Conservation (phyloP, 1,140 invertebrate genomes). For the Chionoecetes opilio region DNA sequence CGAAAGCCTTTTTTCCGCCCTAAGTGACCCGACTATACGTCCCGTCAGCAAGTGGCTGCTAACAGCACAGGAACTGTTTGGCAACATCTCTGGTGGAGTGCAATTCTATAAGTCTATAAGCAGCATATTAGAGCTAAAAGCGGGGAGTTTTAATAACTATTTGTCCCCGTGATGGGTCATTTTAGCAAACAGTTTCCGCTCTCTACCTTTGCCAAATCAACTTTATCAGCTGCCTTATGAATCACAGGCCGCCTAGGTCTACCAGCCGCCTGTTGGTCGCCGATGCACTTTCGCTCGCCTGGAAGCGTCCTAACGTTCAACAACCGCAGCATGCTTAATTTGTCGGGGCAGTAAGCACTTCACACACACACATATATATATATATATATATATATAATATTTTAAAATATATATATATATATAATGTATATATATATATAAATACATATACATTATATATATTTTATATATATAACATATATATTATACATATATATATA, state of each 20-base stretch:
- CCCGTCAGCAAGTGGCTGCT: neutral
- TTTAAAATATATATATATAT: no score
- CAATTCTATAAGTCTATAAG: neutral
- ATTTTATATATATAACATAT: no score
- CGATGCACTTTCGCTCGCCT: neutral
- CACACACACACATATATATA: neutral
- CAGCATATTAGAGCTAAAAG: neutral
- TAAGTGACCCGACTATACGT: neutral
- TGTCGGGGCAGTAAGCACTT: neutral
- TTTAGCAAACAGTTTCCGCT: conserved; percentile 19
- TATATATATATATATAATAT: no score
- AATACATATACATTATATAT: no score
- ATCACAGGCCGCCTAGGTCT: neutral
- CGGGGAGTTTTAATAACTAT: neutral
- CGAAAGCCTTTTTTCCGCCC: no score
- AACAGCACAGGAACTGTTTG: neutral
- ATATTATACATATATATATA: no score
- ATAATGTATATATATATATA: no score
- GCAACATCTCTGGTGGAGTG: neutral
- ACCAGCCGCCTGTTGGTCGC: neutral
- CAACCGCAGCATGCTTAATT: neutral
- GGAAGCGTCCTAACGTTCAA: neutral
- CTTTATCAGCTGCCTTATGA: neutral
- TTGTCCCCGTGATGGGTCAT: neutral
- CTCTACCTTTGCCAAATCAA: conserved; percentile 7